Evolutionary conservation across 2,888 invertebrate genomes (phyloP), one percentile per base, ranked within the genome.

Genomic region (Taphrorychus bicolor): DNA sequence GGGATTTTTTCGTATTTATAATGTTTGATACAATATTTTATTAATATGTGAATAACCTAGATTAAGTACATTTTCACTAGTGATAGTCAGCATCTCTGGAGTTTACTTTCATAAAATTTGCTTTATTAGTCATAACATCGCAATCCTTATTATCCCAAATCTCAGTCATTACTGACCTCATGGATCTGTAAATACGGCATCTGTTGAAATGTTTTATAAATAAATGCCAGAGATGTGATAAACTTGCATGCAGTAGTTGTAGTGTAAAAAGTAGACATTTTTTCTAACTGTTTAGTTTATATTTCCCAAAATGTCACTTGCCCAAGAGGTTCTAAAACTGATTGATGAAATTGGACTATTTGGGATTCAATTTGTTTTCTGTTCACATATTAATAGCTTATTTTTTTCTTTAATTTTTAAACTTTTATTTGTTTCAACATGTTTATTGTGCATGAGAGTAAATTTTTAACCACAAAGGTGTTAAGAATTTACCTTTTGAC

Each of bases 31-130:
- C 74, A 76, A 76, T 75, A 74, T 76, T 77, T 76, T 77, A 76
- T 73, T 79, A 79, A 79, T 77, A 81, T 81, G 79, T 81, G 78
- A 80, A 76, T 81, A 79, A 81, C 76, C 74, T 81, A 81, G 80
- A 76, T 73, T 80, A 80, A 79, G 78, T 78, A 78, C 76, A 69
- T 72, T 52, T 61, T 51, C 66, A 67, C 64, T 70, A 65, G 67
- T 16, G 59, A 58, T 70, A 70, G 63, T 58, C 49, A 42, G 59
- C 59, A 56, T 70, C 67, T 70, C 24, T 67, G 70, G 70, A 59
- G 57, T 61, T 65, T 45, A 14, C 14, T 14, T 45, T 17, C 14
- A 14, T 45, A 11, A 16, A 7, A n/a, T 45, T 45, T 45, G 14
- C 7, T 17, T 5, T 45, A n/a, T n/a, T n/a, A n/a, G n/a, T n/a